Evolutionary conservation across 2,797 vertebrate species (phyloP).

Genomic region (Myripristis jacobus): DNA sequence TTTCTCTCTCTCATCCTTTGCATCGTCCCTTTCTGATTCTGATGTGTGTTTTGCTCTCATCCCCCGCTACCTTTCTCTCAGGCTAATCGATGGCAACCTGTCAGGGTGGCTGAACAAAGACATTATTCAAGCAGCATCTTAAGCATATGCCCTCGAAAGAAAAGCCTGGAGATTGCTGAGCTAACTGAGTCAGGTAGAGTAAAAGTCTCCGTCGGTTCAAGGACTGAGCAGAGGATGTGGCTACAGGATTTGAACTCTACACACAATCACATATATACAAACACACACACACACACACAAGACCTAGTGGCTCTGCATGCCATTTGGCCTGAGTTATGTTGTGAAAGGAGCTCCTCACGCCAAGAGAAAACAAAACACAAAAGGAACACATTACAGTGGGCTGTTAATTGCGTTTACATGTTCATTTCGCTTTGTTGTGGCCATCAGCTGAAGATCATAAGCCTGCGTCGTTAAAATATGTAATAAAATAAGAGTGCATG

Average conservation of each 20-base stretch:
- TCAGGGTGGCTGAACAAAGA: conserved; percentile 59
- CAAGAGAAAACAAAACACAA: conserved; percentile 70
- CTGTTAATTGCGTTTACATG: conserved; percentile 74
- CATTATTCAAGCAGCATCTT: conserved; percentile 63
- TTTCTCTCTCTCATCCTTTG: conserved; percentile 15
- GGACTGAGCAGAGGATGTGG: conserved; percentile 69
- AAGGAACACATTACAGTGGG: conserved; percentile 67
- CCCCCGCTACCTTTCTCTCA: conserved; percentile 29
- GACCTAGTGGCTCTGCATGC: conserved; percentile 49
- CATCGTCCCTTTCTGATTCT: conserved; percentile 42
- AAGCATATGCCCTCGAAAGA: conserved; percentile 29
- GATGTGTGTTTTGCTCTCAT: background rate
- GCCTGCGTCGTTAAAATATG: conserved; percentile 70
- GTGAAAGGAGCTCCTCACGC: conserved; percentile 51
- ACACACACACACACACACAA: conserved; percentile 15
- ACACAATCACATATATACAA: conserved; percentile 40
- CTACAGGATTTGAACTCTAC: conserved; percentile 57
- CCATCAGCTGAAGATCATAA: conserved; percentile 66
- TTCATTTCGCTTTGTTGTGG: conserved; percentile 78
- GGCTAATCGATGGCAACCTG: conserved; percentile 61
- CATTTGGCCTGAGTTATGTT: conserved; percentile 73
- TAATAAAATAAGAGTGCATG: conserved; percentile 69
- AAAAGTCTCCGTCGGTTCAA: conserved; percentile 70
- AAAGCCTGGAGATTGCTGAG: conserved; percentile 31
- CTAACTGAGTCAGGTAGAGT: conserved; percentile 57